Evolutionary conservation across 2,113 vertebrate genomes (phyloP).

Genomic region (Chinchilla lanigera): DNA sequence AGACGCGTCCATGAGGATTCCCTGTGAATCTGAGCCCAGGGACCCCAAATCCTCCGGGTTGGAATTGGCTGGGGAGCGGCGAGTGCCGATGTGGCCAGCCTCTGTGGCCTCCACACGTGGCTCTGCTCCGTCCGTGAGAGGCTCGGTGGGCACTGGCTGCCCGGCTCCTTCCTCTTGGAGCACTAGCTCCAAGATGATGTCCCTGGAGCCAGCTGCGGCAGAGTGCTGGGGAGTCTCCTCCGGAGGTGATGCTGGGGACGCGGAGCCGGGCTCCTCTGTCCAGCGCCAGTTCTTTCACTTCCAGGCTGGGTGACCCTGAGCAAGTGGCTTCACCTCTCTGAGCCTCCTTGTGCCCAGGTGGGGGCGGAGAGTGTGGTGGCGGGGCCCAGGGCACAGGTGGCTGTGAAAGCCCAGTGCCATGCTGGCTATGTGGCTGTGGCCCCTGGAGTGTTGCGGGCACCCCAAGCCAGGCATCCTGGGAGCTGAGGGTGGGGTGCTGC

Average conservation of each 20-base stretch:
- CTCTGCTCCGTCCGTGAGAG: not conserved
- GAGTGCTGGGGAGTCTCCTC: not conserved
- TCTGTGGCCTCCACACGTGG: not conserved
- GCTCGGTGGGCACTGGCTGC: not conserved
- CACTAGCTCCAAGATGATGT: not conserved
- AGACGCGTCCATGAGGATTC: not conserved
- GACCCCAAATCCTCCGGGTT: not conserved
- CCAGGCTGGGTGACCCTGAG: not conserved
- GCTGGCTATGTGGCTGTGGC: fast-evolving
- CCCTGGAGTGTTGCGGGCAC: fast-evolving
- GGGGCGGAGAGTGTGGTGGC: not conserved
- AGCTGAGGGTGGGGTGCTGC: not conserved
- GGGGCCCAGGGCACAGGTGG: fast-evolving
- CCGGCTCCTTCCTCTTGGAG: not conserved
- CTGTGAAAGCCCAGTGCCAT: fast-evolving
- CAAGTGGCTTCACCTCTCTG: not conserved
- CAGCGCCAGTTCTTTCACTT: fast-evolving
- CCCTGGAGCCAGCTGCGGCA: not conserved
- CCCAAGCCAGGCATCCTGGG: not conserved
- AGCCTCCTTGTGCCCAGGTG: not conserved
- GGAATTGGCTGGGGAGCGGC: not conserved
- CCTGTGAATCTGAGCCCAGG: not conserved
- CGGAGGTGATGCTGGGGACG: fast-evolving
- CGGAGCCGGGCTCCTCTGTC: not conserved
- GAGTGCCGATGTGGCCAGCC: not conserved